Evolutionary conservation across 1,140 invertebrate species (phyloP), one percentile per base, ranked within the genome.

Genomic region (Leucophenga varia): DNA sequence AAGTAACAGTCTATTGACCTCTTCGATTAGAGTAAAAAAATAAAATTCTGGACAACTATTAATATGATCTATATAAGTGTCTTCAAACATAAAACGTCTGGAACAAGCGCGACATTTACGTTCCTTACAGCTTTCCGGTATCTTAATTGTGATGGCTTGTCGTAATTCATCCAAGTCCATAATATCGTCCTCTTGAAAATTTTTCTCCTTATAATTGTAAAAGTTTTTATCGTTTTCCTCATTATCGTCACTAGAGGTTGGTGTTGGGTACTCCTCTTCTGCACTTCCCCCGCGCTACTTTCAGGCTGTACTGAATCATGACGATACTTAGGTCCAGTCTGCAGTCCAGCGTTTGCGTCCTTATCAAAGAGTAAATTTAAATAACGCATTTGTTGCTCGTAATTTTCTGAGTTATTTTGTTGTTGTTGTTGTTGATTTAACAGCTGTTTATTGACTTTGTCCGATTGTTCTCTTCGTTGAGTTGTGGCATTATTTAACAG

Each of bases 141-240:
- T 74, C 13, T 64, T 64, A 0, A 74, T 69, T 54, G 38, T 69
- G 52, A 9, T 65, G 40, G 47, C 38, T 25, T 53, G 46, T 7
- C 44, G 38, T 2, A 74, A n/a, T 39, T 69, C 57, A 0, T 59
- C 67, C 43, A 69, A 56, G 35, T 71, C 59, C 59, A 74, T 74
- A 14, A 69, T 63, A 57, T 74, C 71, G 35, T 74, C 71, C n/a
- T 74, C 71, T 40, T 73, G 64, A 28, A 74, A 74, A 42, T 70
- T 74, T 1, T 64, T 74, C 32, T 74, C 71, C 16, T 44, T 69
- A 42, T 74, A 74, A 14, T 67, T 71, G 28, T 71, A 70, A 25
- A 47, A 59, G 20, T 69, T 69, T 39, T 69, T 69, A 36, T 25
- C 22, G 43, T 4, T 51, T 28, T 72, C 56, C 17, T 68, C 61